Evolutionary conservation across 2,888 invertebrate genomes (phyloP).

Genomic region (Escarpia spicata): DNA sequence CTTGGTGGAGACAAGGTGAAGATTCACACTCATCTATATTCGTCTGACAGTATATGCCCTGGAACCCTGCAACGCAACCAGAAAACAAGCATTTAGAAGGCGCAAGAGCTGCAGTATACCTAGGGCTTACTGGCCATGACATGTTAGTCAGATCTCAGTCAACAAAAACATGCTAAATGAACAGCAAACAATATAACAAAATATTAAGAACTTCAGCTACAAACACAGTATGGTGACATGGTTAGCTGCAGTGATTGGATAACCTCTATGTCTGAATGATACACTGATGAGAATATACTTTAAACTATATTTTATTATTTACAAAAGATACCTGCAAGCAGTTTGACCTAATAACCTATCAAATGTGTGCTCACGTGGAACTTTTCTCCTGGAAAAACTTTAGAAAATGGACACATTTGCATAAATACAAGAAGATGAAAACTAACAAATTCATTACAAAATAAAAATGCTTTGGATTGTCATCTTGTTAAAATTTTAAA

Average conservation of each 20-base stretch:
- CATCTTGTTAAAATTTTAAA: neutral
- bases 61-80: constrained; percentile 2
- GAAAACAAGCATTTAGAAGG: neutral
- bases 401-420: too few species aligned
- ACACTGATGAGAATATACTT: neutral
- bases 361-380: too few species aligned
- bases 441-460: too few species aligned
- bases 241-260: neutral
- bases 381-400: too few species aligned
- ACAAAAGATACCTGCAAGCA: neutral
- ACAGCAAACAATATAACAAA: too few species aligned
- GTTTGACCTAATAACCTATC: too few species aligned
- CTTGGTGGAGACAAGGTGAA: constrained; percentile 45
- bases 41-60: constrained; percentile 31
- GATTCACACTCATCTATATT: constrained; percentile 44
- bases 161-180: neutral
- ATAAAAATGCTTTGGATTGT: neutral
- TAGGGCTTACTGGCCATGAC: neutral
- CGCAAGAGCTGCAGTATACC: neutral
- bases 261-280: neutral
- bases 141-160: neutral
- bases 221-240: neutral
- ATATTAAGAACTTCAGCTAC: neutral
- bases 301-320: neutral
- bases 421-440: too few species aligned